Percentiles rank a stretch among this genome's conserved stretches.
Evolutionary conservation across 2,888 invertebrate species (phyloP).

Genomic region (Buathra laborator): DNA sequence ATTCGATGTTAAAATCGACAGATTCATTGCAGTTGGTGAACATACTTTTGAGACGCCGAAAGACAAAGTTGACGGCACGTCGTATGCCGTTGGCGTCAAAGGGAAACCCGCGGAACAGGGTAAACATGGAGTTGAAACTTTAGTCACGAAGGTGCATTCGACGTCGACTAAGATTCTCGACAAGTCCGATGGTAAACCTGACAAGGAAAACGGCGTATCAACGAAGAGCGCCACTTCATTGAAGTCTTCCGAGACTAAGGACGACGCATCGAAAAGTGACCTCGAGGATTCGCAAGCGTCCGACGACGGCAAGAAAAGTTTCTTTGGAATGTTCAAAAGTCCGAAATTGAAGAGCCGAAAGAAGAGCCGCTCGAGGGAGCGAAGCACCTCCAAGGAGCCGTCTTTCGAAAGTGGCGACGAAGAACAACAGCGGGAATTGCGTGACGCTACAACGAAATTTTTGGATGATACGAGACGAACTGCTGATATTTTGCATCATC

Average conservation of each 20-base stretch:
- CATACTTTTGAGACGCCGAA: constrained; percentile 73
- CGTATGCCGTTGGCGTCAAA: constrained; percentile 73
- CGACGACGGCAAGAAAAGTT: constrained; percentile 76
- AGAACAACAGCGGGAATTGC: constrained; percentile 64
- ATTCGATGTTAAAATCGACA: constrained; percentile 46
- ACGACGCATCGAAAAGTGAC: constrained; percentile 48
- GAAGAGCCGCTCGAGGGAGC: constrained; percentile 80
- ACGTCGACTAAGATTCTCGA: constrained; percentile 53
- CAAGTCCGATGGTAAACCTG: constrained; percentile 44
- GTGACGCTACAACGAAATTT: constrained; percentile 69
- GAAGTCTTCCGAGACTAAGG: constrained; percentile 47
- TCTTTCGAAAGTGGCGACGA: constrained; percentile 75
- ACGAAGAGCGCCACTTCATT: constrained; percentile 15
- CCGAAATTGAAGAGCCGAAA: constrained; percentile 78
- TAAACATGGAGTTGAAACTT: constrained; percentile 48
- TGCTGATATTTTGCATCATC: constrained; percentile 63
- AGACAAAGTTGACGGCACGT: constrained; percentile 76
- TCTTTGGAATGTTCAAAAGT: constrained; percentile 81
- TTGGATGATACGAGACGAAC: constrained; percentile 71
- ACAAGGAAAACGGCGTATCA: constrained; percentile 51
- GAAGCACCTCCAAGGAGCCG: constrained; percentile 76
- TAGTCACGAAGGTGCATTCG: constrained; percentile 47
- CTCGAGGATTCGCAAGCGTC: constrained; percentile 68
- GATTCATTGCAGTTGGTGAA: constrained; percentile 68
- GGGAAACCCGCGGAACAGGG: constrained; percentile 41